phyloP scores from a whole-genome alignment of 2,797 vertebrate species.

The Helicolenus hilgendorfi region DNA sequence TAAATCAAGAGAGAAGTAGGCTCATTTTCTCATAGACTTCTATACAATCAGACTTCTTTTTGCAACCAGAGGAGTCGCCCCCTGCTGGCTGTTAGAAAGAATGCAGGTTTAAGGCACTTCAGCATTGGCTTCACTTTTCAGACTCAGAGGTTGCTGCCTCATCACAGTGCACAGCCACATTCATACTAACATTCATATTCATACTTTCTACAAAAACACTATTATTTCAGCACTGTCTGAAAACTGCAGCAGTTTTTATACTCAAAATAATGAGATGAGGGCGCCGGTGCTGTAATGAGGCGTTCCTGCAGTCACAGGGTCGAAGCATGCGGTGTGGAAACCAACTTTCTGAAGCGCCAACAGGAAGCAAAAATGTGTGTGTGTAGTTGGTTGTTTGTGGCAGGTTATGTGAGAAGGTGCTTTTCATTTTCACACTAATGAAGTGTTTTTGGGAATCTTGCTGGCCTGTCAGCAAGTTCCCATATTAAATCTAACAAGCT shows the following conservation, averaged over 20 bases:
- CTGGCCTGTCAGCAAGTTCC: neutral
- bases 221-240: neutral
- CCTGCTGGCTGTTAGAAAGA: too few relatives aligned
- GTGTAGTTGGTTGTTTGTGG: neutral
- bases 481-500: slow-evolving; percentile 31
- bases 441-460: slow-evolving; percentile 15
- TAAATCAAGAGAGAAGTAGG: too few relatives aligned
- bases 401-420: neutral
- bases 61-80: too few relatives aligned
- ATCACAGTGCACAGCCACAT: neutral
- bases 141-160: too few relatives aligned
- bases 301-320: neutral
- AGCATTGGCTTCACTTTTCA: too few relatives aligned
- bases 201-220: neutral
- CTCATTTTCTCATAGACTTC: too few relatives aligned
- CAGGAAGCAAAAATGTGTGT: neutral
- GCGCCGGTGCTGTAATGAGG: slow-evolving; percentile 33
- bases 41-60: too few relatives aligned
- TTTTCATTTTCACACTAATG: neutral
- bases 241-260: slow-evolving; percentile 13
- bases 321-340: neutral
- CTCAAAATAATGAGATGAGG: slow-evolving; percentile 31
- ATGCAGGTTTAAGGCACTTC: too few relatives aligned
- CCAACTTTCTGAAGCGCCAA: neutral
- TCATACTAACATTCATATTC: neutral